phyloP scores from a whole-genome alignment of 2,797 vertebrate species.

The Gephyroberyx darwinii region DNA sequence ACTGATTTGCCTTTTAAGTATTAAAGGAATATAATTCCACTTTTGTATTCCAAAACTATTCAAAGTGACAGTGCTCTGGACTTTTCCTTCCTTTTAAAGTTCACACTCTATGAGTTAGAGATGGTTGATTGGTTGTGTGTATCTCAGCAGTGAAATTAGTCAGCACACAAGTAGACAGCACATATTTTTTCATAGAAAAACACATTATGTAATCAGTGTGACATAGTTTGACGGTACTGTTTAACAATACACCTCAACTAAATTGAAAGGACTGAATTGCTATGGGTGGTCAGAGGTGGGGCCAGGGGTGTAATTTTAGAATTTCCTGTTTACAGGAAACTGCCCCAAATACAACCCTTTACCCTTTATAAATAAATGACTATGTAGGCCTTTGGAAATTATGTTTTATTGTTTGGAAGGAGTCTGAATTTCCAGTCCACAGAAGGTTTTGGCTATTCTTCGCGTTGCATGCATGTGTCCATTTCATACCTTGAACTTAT shows the following conservation, averaged over 20 bases:
- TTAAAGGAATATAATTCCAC: no score
- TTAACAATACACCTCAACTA: not conserved
- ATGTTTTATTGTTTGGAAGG: no score
- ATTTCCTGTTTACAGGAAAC: no score
- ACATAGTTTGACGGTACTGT: not conserved
- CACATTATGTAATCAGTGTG: not conserved
- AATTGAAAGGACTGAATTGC: not conserved
- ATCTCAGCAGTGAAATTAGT: slow-evolving; percentile 16
- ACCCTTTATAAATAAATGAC: slow-evolving; percentile 11
- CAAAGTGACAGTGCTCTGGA: not conserved
- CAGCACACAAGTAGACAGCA: slow-evolving; percentile 33
- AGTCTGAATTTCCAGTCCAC: slow-evolving; percentile 1
- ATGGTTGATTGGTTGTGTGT: slow-evolving; percentile 17
- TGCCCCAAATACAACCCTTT: not conserved
- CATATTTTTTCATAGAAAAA: slow-evolving; percentile 32
- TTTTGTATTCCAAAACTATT: no score
- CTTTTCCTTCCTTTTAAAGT: not conserved
- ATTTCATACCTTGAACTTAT: not conserved
- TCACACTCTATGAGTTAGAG: slow-evolving; percentile 14
- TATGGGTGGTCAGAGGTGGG: no score
- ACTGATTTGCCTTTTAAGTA: no score
- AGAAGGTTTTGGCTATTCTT: slow-evolving; percentile 11
- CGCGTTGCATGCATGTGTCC: slow-evolving; percentile 18
- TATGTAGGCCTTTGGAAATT: slow-evolving; percentile 8
- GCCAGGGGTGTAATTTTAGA: no score